Evolutionary conservation across 2,113 vertebrate genomes (phyloP).

Genomic region (Argyrosomus japonicus): DNA sequence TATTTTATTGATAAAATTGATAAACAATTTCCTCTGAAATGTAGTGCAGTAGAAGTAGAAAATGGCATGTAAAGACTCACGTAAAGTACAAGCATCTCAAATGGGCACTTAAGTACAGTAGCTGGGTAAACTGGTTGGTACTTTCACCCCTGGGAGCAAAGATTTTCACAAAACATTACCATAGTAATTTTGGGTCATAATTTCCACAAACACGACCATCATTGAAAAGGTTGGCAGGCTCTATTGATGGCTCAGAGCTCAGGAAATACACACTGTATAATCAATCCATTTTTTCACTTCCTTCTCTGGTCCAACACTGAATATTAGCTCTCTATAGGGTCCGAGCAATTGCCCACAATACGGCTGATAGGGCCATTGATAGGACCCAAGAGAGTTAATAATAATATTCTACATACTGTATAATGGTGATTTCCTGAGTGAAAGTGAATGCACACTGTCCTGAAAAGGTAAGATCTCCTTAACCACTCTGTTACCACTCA

Average conservation of each 20-base stretch:
- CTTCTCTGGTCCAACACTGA: background rate
- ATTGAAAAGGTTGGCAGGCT: conserved; percentile 6
- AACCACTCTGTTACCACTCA: conserved; percentile 14
- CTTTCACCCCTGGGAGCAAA: background rate
- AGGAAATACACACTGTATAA: conserved; percentile 9
- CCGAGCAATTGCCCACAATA: too few relatives aligned
- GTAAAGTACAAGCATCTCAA: background rate
- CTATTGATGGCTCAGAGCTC: background rate
- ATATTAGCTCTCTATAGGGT: too few relatives aligned
- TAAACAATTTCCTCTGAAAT: background rate
- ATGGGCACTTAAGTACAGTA: background rate
- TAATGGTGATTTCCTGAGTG: conserved; percentile 17
- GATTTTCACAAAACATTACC: background rate
- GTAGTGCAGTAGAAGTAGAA: too few relatives aligned
- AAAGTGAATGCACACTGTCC: background rate
- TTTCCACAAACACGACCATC: background rate
- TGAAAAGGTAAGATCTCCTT: background rate
- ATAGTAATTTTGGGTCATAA: background rate
- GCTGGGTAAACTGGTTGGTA: too few relatives aligned
- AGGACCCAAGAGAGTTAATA: background rate
- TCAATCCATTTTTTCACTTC: conserved; percentile 13
- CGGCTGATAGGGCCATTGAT: too few relatives aligned
- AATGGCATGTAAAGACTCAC: background rate
- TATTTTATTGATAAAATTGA: too few relatives aligned
- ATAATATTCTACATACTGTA: background rate